A percentile compares a stretch with the other conserved stretches of the same genome.
Conservation (phyloP, 2,888 invertebrate genomes). For the Drosophila atroscutellata region DNA sequence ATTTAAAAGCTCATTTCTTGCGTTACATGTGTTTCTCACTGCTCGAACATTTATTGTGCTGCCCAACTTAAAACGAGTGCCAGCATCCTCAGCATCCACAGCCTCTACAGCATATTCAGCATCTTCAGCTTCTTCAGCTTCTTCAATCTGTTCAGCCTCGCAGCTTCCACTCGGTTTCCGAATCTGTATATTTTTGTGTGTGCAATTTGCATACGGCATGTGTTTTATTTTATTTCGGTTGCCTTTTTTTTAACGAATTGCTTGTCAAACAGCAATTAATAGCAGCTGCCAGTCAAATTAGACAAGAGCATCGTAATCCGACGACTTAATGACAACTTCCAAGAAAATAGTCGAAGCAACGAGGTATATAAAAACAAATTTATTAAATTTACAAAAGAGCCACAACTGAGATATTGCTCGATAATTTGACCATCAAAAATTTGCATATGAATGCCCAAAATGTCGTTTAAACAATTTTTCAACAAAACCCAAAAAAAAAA, state of each 20-base stretch:
- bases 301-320: slow-evolving; percentile 46
- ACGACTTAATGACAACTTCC: slow-evolving; percentile 78
- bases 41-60: slow-evolving; percentile 70
- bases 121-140: not conserved
- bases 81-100: slow-evolving; percentile 6
- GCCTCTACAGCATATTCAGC: slow-evolving; percentile 1
- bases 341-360: slow-evolving; percentile 57
- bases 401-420: slow-evolving; percentile 51
- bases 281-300: slow-evolving; percentile 68
- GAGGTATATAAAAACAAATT: slow-evolving; percentile 66
- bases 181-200: slow-evolving; percentile 15
- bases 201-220: slow-evolving; percentile 63
- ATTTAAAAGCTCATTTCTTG: slow-evolving; percentile 74
- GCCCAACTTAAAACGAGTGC: slow-evolving; percentile 54
- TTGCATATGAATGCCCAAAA: slow-evolving; percentile 69
- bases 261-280: slow-evolving; percentile 72
- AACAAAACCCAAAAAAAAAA: not conserved
- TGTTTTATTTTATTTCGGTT: slow-evolving; percentile 22
- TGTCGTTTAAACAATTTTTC: slow-evolving; percentile 52
- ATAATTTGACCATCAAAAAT: slow-evolving; percentile 75
- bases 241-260: slow-evolving; percentile 64
- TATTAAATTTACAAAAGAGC: slow-evolving; percentile 67
- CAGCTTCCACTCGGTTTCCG: slow-evolving; percentile 7
- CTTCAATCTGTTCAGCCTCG: not conserved
- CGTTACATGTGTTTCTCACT: slow-evolving; percentile 70